Evolutionary conservation across 64 coral and sea anemone species (phyloP), one percentile per base, ranked within the genome.

Genomic region (Astreopora myriophthalma): DNA sequence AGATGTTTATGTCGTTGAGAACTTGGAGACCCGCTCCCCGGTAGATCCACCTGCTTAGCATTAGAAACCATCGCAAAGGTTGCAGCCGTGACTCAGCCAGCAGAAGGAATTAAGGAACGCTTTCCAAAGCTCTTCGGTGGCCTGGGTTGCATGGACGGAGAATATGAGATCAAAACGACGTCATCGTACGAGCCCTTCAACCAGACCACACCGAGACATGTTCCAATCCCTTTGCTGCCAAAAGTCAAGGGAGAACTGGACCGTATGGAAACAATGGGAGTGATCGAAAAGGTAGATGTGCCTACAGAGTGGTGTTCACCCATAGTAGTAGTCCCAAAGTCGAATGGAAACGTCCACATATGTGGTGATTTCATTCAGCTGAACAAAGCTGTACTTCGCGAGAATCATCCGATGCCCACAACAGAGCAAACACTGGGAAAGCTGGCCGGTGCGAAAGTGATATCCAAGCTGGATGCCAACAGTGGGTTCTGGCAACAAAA

Each of bases 231-330:
- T 10, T 44, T 44, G 40, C 40, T 44, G 2, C 40, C 40, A 44
- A 44, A 44, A 44, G 40, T 44, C 40, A 44, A 44, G 40, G 40
- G 2, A 3, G 40, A 44, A 44, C 40, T 44, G 40, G 40, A 44
- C 40, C 40, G 40, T 44, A 44, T 44, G 40, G 40, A 44, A 0
- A 44, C 40, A 44, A 44, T 44, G 40, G 40, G 40, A 44, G 40
- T 44, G 2, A 44, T 44, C 40, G 40, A 44, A 44, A 4, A 3
- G 40, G 0, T 44, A 44, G 80, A 75, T 30, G 32, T 20, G 20
- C 84, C 91, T 27, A 80, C 91, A 55, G 73, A 87, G 38, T 93
- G 92, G 74, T 88, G 42, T 26, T 48, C 63, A 31, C 85, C 92
- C 14, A 71, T 31, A 20, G 66, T 93, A 10, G 74, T 82, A 72